Evolutionary conservation across 2,113 vertebrate species (phyloP).

Genomic region (Cisticola juncidis): DNA sequence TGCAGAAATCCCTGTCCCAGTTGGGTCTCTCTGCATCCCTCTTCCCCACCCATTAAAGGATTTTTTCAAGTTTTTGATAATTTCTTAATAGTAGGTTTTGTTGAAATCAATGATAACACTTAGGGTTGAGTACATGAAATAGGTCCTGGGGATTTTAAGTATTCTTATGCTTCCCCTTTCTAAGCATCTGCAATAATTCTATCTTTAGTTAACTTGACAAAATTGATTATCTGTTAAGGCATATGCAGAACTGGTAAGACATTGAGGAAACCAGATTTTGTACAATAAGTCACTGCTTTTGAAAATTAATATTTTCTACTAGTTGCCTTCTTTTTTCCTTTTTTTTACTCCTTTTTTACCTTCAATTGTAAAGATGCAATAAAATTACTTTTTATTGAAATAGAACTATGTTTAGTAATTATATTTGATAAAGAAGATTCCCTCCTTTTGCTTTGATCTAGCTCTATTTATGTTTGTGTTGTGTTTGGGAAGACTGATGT

Average conservation of each 20-base stretch:
- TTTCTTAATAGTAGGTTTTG: neutral
- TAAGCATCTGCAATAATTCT: neutral
- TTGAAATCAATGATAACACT: neutral
- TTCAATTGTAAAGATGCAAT: neutral
- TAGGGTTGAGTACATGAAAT: neutral
- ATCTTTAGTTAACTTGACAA: neutral
- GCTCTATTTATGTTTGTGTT: neutral
- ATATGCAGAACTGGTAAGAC: neutral
- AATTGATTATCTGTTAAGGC: neutral
- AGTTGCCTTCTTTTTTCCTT: neutral
- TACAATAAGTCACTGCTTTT: neutral
- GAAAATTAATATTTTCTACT: neutral
- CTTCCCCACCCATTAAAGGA: neutral
- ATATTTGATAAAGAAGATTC: neutral
- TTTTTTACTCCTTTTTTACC: neutral
- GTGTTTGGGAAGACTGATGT: neutral
- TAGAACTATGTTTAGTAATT: neutral
- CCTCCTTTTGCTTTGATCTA: neutral
- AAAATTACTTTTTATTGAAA: neutral
- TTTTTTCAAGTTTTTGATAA: neutral
- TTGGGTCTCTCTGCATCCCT: neutral
- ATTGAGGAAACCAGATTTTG: neutral
- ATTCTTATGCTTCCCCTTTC: neutral
- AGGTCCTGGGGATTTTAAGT: neutral
- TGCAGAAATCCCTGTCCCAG: accelerated